A percentile compares a stretch with the other conserved stretches of the same genome.
Conservation (phyloP, 2,113 vertebrate genomes). For the Paraplagusia blochii region DNA sequence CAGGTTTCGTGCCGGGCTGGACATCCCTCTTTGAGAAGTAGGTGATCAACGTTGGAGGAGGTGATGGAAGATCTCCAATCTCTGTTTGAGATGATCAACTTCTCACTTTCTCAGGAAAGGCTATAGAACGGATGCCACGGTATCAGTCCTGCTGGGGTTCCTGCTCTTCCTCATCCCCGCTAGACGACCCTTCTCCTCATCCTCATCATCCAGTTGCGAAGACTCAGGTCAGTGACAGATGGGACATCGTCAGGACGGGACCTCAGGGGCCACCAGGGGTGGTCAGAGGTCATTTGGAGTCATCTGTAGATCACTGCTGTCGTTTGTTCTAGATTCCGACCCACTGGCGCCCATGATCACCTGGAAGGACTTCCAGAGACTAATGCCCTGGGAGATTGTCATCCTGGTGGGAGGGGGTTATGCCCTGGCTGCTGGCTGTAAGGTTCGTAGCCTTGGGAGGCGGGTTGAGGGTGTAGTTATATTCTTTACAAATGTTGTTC, state of each 20-base stretch:
- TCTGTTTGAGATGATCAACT: too few relatives aligned
- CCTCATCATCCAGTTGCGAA: conserved; percentile 71
- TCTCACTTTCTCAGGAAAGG: conserved; percentile 81
- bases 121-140: conserved; percentile 94
- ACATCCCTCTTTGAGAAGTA: conserved; percentile 96
- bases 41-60: conserved; percentile 23
- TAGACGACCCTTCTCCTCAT: conserved; percentile 78
- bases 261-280: too few relatives aligned
- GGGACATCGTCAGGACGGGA: too few relatives aligned
- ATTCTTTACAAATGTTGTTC: conserved; percentile 5
- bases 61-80: too few relatives aligned
- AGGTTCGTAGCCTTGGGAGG: conserved; percentile 72
- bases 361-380: conserved; percentile 97
- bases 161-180: conserved; percentile 96
- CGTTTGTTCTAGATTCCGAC: conserved; percentile 57
- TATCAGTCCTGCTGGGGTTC: conserved; percentile 94
- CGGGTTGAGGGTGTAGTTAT: not conserved
- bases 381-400: conserved; percentile 99
- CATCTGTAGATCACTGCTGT: too few relatives aligned
- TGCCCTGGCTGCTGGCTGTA: conserved; percentile 94
- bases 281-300: too few relatives aligned
- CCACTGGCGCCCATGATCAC: conserved; percentile 88
- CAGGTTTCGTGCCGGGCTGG: conserved; percentile 97
- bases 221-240: conserved; percentile 63
- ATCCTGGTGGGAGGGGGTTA: conserved; percentile 98